phyloP scores from a whole-genome alignment of 2,113 vertebrate species.

The Lycaon pictus region DNA sequence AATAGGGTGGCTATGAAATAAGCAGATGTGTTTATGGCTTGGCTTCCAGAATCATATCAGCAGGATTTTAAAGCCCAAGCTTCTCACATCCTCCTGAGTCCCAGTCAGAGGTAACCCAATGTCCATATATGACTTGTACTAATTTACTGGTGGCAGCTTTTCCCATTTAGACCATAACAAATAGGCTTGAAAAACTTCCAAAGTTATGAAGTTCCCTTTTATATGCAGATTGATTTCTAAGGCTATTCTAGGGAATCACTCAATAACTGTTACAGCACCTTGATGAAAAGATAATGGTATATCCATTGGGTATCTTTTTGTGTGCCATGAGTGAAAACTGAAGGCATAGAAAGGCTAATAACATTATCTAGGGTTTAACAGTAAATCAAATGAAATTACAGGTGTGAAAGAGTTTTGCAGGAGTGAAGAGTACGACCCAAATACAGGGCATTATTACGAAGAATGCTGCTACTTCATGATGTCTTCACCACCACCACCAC shows the following conservation, averaged over 20 bases:
- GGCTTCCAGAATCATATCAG: not conserved
- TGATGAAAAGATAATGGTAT: conserved; percentile 64
- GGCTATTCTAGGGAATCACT: conserved; percentile 53
- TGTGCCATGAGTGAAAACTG: conserved; percentile 54
- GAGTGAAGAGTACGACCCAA: not conserved
- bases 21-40: not conserved
- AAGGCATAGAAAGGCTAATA: conserved; percentile 63
- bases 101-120: conserved; percentile 9
- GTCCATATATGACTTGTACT: conserved; percentile 23
- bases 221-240: conserved; percentile 61
- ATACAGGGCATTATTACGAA: conserved; percentile 2
- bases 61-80: not conserved
- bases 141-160: conserved; percentile 50
- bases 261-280: conserved; percentile 48
- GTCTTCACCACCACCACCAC: not conserved
- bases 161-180: conserved; percentile 56
- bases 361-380: conserved; percentile 59
- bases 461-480: not conserved
- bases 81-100: conserved; percentile 7
- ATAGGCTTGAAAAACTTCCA: conserved; percentile 58
- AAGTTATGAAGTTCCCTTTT: conserved; percentile 11
- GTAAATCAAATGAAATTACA: conserved; percentile 68
- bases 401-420: conserved; percentile 30
- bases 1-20: not conserved
- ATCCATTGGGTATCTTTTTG: conserved; percentile 24